Conservation (phyloP, 1,140 invertebrate genomes). For the Calephelis nemesis region DNA sequence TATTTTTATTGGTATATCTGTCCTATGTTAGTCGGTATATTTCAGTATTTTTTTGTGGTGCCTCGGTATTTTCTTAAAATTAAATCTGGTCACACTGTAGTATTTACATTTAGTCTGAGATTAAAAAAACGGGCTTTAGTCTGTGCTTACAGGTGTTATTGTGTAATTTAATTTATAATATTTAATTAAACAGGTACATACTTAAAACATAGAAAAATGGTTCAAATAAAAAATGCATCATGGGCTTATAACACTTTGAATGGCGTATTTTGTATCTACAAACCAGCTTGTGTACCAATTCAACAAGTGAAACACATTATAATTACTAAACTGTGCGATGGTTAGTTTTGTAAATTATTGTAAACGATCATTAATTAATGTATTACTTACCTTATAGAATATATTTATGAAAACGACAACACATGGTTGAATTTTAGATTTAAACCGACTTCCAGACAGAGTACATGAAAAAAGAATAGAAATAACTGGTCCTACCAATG, state of each 20-base stretch:
- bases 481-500: slow-evolving; percentile 83
- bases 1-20: too few species aligned
- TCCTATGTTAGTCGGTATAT: too few species aligned
- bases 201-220: slow-evolving; percentile 42
- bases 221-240: slow-evolving; percentile 50
- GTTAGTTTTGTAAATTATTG: slow-evolving; percentile 68
- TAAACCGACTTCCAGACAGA: slow-evolving; percentile 85
- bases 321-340: slow-evolving; percentile 83
- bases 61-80: too few species aligned
- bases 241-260: slow-evolving; percentile 83
- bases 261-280: slow-evolving; percentile 91
- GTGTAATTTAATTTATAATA: too few species aligned
- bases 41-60: too few species aligned
- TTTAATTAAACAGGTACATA: too few species aligned
- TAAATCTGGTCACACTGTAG: too few species aligned
- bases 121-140: too few species aligned
- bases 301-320: slow-evolving; percentile 79
- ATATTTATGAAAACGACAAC: neutral
- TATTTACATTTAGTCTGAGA: too few species aligned
- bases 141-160: too few species aligned
- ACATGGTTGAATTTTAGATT: slow-evolving; percentile 79
- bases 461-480: slow-evolving; percentile 80
- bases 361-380: neutral
- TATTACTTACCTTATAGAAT: neutral
- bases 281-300: slow-evolving; percentile 82